These are phyloP conservation scores for Terrapene triunguis DNA, from an alignment of 2,113 vertebrate species.

Conservation along the genomic window DNA sequence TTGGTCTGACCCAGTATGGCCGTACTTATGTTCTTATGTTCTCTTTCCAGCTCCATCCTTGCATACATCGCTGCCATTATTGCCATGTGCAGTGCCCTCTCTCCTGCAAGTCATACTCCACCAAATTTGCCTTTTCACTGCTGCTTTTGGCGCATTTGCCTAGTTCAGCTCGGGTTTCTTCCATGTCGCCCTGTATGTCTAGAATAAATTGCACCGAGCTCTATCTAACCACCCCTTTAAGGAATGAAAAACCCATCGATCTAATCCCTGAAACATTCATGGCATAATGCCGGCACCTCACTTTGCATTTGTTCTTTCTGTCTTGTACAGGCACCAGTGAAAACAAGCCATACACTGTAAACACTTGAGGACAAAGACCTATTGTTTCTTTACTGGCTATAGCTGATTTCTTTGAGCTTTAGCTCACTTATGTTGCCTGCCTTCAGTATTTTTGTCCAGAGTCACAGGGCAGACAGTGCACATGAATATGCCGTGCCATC, in stretches of 20 bases:
- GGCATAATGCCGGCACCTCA: not conserved
- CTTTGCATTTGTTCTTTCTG: not conserved
- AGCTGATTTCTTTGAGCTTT: not conserved
- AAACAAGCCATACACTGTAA: not conserved
- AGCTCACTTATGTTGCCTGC: not conserved
- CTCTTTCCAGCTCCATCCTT: not conserved
- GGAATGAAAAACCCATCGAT: not conserved
- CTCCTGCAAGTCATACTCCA: not conserved
- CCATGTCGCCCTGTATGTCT: not conserved
- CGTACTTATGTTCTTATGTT: no score
- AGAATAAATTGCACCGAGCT: not conserved
- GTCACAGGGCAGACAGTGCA: not conserved
- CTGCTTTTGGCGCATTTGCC: not conserved
- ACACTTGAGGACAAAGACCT: not conserved
- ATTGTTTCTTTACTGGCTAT: not conserved
- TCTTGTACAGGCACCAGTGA: not conserved
- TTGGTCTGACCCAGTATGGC: no score
- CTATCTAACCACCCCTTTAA: not conserved
- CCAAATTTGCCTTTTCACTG: not conserved
- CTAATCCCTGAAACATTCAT: not conserved
- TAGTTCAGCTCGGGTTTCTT: not conserved
- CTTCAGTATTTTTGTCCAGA: not conserved
- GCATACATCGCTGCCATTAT: not conserved
- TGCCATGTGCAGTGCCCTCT: not conserved
- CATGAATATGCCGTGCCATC: rapidly evolving